Evolutionary conservation across 2,113 vertebrate genomes (phyloP), one percentile per base, ranked within the genome.

Genomic region (Dryoscopus gambensis): DNA sequence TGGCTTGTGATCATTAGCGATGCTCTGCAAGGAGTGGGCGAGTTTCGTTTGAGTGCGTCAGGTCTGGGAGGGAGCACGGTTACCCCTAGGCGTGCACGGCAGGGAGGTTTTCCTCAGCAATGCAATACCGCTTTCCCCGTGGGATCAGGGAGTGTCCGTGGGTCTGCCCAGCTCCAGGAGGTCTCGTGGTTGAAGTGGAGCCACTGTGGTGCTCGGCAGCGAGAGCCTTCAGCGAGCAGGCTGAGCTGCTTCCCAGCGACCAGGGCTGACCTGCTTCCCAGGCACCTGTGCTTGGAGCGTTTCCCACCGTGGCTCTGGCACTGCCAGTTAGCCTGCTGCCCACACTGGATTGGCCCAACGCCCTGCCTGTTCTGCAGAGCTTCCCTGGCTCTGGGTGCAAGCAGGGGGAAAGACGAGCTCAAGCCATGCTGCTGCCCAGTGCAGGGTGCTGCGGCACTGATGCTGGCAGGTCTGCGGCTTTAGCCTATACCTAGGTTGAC

Each of bases 51-150:
- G 53, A 5, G 3, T 37, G 78, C 37, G 56, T 65, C 46, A 25
- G 78, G 92, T 18, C 82, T 40, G 69, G 83, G 57, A 56, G 90
- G 73, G 78, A 53, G 28, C 13, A 33, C 1, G 1, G 6, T 8
- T 25, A 3, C 81, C 44, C 23, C 4, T 2, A 5, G 75, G 40
- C 24, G 5, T 35, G 84, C 21, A 4, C 3, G 5, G 37, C 69
- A 24, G 86, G 42, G 42, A 37, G 47, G 23, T 28, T 59, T 57
- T 11, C 55, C 50, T 18, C 24, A 44, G 50, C 2, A 2, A 3
- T 27, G 62, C 5, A 1, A 2, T 3, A 0, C 24, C 47, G 5
- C 37, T 11, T 33, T 76, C 39, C 42, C 37, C 0, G 5, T 67
- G 81, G 76, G 42, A 77, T 9, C 35, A 3, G 60, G 64, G 80